Evolutionary conservation across 2,797 vertebrate species (phyloP), one percentile per base, ranked within the genome.

Genomic region (Arrhamphus sclerolepis): DNA sequence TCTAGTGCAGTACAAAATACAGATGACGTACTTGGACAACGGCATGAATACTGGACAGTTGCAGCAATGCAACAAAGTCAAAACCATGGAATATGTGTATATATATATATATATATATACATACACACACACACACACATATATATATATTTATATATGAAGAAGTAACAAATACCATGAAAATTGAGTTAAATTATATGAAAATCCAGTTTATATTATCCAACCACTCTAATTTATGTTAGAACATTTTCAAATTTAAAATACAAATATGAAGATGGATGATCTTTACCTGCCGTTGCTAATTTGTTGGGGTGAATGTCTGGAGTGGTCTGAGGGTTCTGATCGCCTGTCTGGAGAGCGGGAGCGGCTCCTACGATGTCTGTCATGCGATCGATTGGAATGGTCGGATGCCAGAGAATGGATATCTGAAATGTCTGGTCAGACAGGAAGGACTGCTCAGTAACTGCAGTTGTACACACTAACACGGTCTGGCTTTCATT

Each of bases 391-490:
- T 88, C 94, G 95, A 87, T 94, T 97, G 79, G 97, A 99, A 94
- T 98, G 97, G 91, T 99, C 97, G 51, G 98, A 99, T 82, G 94
- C 95, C 92, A 99, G 89, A 68, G 97, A 98, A 92, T 98, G 98
- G 89, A 99, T 98, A 92, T 99, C 98, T 93, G 97, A 99, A 94
- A 99, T 97, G 92, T 99, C 97, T 98, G 92, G 66, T 60, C 42
- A 77, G 70, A 81, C 8, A 50, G 62, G 29, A 81, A 70, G 19
- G 29, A 21, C 26, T 17, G 67, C 70, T 86, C 28, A 84, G n/a
- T 0, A 1, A 34, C 31, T 34, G 31, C 24, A 26, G 24, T 26
- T 46, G 70, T 2, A 11, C 24, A 53, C 31, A 7, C 21, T 2
- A 43, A 59, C 49, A 56, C n/a, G 18, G 39, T 56, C 39, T 6